Conservation (phyloP, 1,140 invertebrate species). For the Drosophila subpulchrella region DNA sequence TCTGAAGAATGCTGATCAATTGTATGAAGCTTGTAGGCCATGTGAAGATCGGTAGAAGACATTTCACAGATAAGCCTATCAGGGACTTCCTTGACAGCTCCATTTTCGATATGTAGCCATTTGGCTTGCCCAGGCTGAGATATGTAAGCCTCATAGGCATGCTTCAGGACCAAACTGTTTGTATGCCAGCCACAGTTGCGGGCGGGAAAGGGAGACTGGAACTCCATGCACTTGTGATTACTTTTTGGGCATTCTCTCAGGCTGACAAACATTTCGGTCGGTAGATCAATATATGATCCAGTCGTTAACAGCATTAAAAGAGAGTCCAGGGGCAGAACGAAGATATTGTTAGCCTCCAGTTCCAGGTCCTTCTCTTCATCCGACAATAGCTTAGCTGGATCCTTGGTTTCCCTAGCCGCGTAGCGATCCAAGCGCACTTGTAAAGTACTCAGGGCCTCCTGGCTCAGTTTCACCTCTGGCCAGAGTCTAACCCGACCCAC, state of each 20-base stretch:
- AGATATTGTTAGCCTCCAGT: conserved; percentile 22
- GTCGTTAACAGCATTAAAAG: conserved; percentile 62
- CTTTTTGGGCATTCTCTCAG: conserved; percentile 24
- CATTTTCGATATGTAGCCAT: conserved; percentile 44
- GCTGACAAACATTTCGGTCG: conserved; percentile 58
- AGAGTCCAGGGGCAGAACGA: conserved; percentile 62
- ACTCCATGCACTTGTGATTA: conserved; percentile 50
- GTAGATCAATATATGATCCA: conserved; percentile 59
- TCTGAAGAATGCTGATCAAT: conserved; percentile 13
- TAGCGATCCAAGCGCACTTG: conserved; percentile 54
- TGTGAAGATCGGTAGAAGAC: conserved; percentile 7
- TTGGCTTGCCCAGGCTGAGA: conserved; percentile 26
- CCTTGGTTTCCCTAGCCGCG: neutral
- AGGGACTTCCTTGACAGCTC: neutral
- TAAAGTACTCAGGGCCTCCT: conserved; percentile 26
- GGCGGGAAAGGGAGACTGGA: conserved; percentile 58
- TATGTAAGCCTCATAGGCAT: conserved; percentile 43
- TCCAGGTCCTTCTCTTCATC: conserved; percentile 13
- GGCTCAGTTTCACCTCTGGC: conserved; percentile 10
- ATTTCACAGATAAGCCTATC: neutral
- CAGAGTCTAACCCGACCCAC: conserved; percentile 40
- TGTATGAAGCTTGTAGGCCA: conserved; percentile 27
- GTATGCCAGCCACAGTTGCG: conserved; percentile 71
- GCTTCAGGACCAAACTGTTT: conserved; percentile 37
- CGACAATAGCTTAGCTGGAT: neutral